phyloP scores from a whole-genome alignment of 2,113 vertebrate genomes.

The Suncus etruscus region DNA sequence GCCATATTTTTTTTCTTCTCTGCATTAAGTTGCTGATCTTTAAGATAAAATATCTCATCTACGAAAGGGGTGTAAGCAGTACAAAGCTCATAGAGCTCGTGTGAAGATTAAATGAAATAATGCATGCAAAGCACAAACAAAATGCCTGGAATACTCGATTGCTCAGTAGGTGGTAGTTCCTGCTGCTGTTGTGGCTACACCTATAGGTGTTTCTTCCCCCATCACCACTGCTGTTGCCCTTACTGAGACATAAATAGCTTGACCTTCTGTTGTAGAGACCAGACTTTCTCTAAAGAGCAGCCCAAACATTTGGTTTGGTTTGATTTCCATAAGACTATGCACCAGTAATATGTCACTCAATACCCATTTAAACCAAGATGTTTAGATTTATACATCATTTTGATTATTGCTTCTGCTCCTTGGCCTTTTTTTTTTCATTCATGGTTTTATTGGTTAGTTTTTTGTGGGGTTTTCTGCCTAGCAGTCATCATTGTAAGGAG shows the following conservation, averaged over 20 bases:
- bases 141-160: not conserved
- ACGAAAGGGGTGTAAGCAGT: not conserved
- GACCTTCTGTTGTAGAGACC: not conserved
- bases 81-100: not conserved
- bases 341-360: too few species aligned
- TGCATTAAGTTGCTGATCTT: slow-evolving; percentile 13
- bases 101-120: slow-evolving; percentile 14
- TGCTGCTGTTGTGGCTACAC: not conserved
- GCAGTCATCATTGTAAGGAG: not conserved
- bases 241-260: not conserved
- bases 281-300: not conserved
- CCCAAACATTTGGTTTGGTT: not conserved
- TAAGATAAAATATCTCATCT: slow-evolving; percentile 11
- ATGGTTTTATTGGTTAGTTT: slow-evolving; percentile 43
- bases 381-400: not conserved
- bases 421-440: slow-evolving; percentile 10
- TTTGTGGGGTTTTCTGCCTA: not conserved
- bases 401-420: not conserved
- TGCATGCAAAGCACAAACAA: not conserved
- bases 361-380: too few species aligned
- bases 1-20: slow-evolving; percentile 39
- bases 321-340: too few species aligned
- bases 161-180: not conserved
- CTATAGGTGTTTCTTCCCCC: not conserved
- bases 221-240: not conserved